Conservation (phyloP, 2,888 invertebrate species). For the Callinectes sapidus region DNA sequence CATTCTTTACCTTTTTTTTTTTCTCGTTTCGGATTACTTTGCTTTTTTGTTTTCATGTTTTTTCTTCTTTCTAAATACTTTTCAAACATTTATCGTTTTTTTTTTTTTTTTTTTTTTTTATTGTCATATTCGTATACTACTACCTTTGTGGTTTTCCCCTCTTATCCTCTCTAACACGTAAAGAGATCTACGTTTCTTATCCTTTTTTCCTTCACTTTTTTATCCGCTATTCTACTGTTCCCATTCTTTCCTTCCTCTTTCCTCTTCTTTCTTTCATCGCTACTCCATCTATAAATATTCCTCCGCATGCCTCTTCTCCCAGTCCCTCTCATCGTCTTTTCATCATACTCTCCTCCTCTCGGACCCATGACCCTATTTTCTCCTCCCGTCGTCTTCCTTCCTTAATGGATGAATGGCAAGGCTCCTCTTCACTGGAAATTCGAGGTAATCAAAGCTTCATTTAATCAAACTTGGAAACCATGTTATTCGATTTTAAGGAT, state of each 20-base stretch:
- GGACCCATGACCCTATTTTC: not conserved
- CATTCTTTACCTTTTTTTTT: not conserved
- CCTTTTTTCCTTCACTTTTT: not conserved
- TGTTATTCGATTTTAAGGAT: not conserved
- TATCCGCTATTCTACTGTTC: not conserved
- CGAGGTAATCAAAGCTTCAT: slow-evolving; percentile 16
- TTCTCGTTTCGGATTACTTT: not conserved
- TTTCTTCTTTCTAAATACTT: not conserved
- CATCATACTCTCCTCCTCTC: not conserved
- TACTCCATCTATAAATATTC: not conserved
- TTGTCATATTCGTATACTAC: not conserved
- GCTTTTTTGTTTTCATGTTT: not conserved
- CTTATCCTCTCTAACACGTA: not conserved
- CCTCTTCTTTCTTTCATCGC: not conserved
- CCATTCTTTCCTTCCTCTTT: not conserved
- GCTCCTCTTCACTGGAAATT: not conserved
- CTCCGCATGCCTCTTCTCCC: not conserved
- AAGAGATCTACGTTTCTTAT: too few relatives aligned
- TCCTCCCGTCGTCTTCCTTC: not conserved
- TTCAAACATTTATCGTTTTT: not conserved
- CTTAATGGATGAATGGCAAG: not conserved
- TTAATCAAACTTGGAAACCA: not conserved
- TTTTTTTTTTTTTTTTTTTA: not conserved
- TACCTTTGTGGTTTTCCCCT: not conserved
- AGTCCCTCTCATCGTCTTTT: not conserved